Conservation (phyloP, 2,113 vertebrate genomes). For the Ochotona princeps region DNA sequence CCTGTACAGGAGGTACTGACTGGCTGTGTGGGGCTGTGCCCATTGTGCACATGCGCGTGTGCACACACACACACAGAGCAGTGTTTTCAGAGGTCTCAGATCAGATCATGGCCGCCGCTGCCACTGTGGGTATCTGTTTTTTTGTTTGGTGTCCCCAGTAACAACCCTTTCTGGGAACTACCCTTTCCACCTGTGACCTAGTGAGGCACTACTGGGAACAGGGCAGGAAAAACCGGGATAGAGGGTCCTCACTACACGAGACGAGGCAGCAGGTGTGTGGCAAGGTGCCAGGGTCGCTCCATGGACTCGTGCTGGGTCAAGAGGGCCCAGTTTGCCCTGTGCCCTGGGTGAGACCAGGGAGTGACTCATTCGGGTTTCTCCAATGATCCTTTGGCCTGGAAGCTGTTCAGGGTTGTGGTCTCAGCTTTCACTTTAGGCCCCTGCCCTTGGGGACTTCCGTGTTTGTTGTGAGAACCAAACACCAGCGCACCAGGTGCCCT, state of each 20-base stretch:
- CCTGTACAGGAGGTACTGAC: accelerated
- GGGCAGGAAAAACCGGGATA: background rate
- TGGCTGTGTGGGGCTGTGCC: too few species aligned
- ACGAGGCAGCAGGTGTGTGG: accelerated
- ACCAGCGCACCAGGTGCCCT: background rate
- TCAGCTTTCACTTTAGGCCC: background rate
- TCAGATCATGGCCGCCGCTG: background rate
- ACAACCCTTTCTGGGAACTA: background rate
- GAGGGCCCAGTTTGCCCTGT: background rate
- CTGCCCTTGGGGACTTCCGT: background rate
- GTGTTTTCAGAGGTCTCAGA: background rate
- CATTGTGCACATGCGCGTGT: too few species aligned
- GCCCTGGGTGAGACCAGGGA: background rate
- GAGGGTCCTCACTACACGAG: background rate
- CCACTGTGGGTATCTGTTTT: background rate
- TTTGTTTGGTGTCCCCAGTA: background rate
- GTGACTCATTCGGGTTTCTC: background rate
- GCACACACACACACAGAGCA: too few species aligned
- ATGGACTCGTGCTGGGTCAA: background rate
- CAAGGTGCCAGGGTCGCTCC: background rate
- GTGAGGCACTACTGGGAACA: background rate
- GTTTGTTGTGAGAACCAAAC: background rate
- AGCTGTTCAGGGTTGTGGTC: background rate
- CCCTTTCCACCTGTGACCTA: background rate
- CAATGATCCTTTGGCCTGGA: constrained; percentile 40